These are phyloP conservation scores for Mugil cephalus DNA, from an alignment of 2,113 vertebrate genomes.

Conservation along the genomic window DNA sequence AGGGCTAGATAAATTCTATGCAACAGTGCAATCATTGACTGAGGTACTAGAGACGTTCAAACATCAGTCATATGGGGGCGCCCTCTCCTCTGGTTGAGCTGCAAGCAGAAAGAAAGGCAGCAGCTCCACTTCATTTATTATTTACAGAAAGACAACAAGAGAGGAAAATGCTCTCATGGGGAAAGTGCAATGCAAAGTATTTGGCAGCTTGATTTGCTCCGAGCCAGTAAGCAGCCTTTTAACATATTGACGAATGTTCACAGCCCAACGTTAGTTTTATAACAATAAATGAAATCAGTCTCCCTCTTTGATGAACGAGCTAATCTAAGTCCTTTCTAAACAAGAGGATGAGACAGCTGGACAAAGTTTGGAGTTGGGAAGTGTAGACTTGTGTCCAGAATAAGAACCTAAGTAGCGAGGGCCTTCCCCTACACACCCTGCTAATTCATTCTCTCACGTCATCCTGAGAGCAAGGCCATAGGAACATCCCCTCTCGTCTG, in stretches of 20 bases:
- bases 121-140: slow-evolving; percentile 41
- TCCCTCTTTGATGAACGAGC: slow-evolving; percentile 3
- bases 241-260: slow-evolving; percentile 42
- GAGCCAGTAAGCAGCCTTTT: slow-evolving; percentile 40
- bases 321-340: slow-evolving; percentile 7
- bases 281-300: not conserved
- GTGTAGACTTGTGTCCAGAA: slow-evolving; percentile 48
- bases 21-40: not conserved
- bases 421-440: slow-evolving; percentile 62
- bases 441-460: slow-evolving; percentile 61
- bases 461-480: slow-evolving; percentile 51
- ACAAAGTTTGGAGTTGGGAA: slow-evolving; percentile 27
- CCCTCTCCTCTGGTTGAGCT: slow-evolving; percentile 58
- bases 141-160: slow-evolving; percentile 58
- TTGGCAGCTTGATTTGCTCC: slow-evolving; percentile 54
- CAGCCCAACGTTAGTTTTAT: slow-evolving; percentile 17
- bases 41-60: slow-evolving; percentile 1
- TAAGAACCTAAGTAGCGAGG: slow-evolving; percentile 33
- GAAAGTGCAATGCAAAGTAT: slow-evolving; percentile 35
- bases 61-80: slow-evolving; percentile 69
- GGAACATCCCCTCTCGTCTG: slow-evolving; percentile 50
- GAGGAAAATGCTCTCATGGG: slow-evolving; percentile 53
- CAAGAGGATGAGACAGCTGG: slow-evolving; percentile 33
- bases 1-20: slow-evolving; percentile 10
- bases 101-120: slow-evolving; percentile 14